Evolutionary conservation across 2,888 invertebrate genomes (phyloP).

Genomic region (Dyspetes luteomarginatus): DNA sequence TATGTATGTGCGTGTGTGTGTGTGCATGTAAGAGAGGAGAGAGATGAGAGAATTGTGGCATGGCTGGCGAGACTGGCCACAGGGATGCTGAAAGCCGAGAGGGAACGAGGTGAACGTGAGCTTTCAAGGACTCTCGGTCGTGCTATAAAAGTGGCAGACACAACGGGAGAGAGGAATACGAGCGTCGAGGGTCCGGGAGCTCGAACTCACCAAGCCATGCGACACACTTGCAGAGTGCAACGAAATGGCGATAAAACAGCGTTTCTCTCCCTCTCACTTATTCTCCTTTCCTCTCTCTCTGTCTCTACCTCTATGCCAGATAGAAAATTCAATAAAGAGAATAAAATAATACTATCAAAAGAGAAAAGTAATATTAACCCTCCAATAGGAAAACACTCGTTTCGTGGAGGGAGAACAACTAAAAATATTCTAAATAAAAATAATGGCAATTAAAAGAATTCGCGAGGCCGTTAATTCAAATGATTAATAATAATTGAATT

Average conservation of each 20-base stretch:
- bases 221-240: neutral
- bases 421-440: too few relatives aligned
- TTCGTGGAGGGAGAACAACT: too few relatives aligned
- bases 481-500: too few relatives aligned
- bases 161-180: constrained; percentile 38
- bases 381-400: too few relatives aligned
- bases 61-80: neutral
- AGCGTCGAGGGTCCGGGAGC: constrained; percentile 22
- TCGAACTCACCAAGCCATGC: neutral
- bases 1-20: too few relatives aligned
- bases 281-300: neutral
- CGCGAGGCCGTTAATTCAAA: too few relatives aligned
- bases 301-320: neutral
- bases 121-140: constrained; percentile 52
- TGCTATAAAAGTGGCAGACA: constrained; percentile 44
- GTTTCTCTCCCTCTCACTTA: too few relatives aligned
- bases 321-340: neutral
- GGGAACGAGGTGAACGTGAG: constrained; percentile 55
- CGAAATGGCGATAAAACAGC: constrained; percentile 1
- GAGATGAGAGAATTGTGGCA: neutral
- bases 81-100: constrained; percentile 32
- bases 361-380: neutral
- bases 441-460: too few relatives aligned
- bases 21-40: neutral
- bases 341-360: neutral